Evolutionary conservation across 2,888 invertebrate genomes (phyloP), one percentile per base, ranked within the genome.

Genomic region (Copidosoma aretas): DNA sequence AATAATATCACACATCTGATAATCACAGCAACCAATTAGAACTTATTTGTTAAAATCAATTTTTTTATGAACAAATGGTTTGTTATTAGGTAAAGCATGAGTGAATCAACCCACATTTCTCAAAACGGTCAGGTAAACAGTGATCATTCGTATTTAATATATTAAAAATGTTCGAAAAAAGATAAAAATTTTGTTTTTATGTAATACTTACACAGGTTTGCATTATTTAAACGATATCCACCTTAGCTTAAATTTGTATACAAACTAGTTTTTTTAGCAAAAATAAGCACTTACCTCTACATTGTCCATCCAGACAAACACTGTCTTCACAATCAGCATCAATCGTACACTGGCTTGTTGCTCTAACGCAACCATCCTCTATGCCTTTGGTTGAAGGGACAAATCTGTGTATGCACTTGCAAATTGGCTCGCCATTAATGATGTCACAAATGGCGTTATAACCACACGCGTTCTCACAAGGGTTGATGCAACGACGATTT

Each of bases 381-480:
- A 87, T 83, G 0, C 88, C 86, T 46, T 87, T 87, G 2, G 86
- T 85, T n/a, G 87, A 86, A n/a, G 90, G 90, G 79, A 91, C 88
- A 80, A 93, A 95, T 72, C 89, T 91, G 25, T 89, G 87, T 1
- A 91, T 89, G 76, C 96, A 96, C 59, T 88, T 87, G 80, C 96
- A 96, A n/a, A 90, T 86, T 0, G 93, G 89, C 80, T 90, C 89
- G 43, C 60, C 89, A 71, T 92, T 89, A 51, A 90, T 86, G n/a
- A 94, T 88, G 79, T 89, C 90, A 77, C 96, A 96, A 17, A 92
- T 81, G 1, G 94, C 89, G 82, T 96, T 96, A 0, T 89, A 86
- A 5, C 94, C 94, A 80, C 95, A 96, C 12, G 91, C 90, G 75
- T 89, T 88, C 73, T 92, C 91, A 78, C 95, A 95, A 0, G 93